phyloP scores from a whole-genome alignment of 1,140 invertebrate genomes.

The Eufriesea mexicana region DNA sequence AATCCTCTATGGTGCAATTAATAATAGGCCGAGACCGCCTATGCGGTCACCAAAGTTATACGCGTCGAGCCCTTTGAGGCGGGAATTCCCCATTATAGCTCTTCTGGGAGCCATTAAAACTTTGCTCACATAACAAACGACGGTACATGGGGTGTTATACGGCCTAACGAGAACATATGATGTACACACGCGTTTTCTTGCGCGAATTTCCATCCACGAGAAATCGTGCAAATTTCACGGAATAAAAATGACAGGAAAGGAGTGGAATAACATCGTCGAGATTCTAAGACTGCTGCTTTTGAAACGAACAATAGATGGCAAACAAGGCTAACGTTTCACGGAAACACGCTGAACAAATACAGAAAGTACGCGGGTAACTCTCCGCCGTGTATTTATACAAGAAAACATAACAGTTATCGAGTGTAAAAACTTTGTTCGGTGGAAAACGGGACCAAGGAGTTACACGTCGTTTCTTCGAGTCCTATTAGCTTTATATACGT shows the following conservation, averaged over 20 bases:
- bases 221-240: neutral
- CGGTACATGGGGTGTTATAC: neutral
- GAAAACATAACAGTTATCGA: conserved; percentile 69
- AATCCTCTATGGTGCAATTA: conserved; percentile 36
- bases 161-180: conserved; percentile 9
- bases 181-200: conserved; percentile 1
- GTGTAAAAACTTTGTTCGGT: conserved; percentile 4
- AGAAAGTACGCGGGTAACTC: conserved; percentile 29
- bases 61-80: conserved; percentile 23
- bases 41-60: conserved; percentile 13
- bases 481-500: conserved; percentile 17
- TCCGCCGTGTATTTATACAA: conserved; percentile 61
- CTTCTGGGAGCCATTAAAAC: conserved; percentile 46
- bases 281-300: neutral
- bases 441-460: conserved; percentile 8
- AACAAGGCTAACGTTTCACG: conserved; percentile 41
- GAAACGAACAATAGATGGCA: neutral
- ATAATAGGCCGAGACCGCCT: conserved; percentile 15
- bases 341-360: conserved; percentile 62
- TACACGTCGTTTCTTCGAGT: conserved; percentile 24
- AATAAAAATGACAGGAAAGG: neutral
- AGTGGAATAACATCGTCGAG: neutral
- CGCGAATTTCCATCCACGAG: neutral
- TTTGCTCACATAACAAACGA: conserved; percentile 35
- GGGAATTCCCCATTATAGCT: conserved; percentile 31